Conservation (phyloP, 2,888 invertebrate species). For the Desoria tigrina region DNA sequence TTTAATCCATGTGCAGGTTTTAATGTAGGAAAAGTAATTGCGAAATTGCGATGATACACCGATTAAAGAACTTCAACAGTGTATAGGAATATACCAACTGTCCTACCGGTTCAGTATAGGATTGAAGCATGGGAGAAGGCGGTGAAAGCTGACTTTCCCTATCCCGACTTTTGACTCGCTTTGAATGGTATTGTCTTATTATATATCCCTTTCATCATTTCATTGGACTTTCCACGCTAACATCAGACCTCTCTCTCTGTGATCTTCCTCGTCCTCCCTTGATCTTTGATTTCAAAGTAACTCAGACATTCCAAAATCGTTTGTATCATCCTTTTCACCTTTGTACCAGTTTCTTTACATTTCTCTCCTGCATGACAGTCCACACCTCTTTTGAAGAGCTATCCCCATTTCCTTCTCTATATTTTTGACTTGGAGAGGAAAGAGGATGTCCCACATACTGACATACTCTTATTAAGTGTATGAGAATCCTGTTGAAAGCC, state of each 20-base stretch:
- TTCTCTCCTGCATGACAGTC: neutral
- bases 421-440: neutral
- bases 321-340: conserved; percentile 35
- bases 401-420: neutral
- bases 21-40: too few relatives aligned
- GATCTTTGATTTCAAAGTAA: conserved; percentile 52
- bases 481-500: neutral
- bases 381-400: neutral
- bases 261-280: conserved; percentile 10
- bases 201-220: conserved; percentile 38
- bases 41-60: too few relatives aligned
- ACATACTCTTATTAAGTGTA: neutral
- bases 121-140: too few relatives aligned
- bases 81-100: too few relatives aligned
- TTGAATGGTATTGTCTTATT: conserved; percentile 52
- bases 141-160: conserved; percentile 17
- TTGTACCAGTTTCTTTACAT: conserved; percentile 10
- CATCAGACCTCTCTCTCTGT: conserved; percentile 43
- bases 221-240: conserved; percentile 31
- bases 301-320: conserved; percentile 39
- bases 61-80: too few relatives aligned
- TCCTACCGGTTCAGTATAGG: too few relatives aligned
- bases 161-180: conserved; percentile 46
- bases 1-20: too few relatives aligned
- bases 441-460: conserved; percentile 11